Conservation (phyloP, 2,113 vertebrate species). For the Notiomystis cincta region DNA sequence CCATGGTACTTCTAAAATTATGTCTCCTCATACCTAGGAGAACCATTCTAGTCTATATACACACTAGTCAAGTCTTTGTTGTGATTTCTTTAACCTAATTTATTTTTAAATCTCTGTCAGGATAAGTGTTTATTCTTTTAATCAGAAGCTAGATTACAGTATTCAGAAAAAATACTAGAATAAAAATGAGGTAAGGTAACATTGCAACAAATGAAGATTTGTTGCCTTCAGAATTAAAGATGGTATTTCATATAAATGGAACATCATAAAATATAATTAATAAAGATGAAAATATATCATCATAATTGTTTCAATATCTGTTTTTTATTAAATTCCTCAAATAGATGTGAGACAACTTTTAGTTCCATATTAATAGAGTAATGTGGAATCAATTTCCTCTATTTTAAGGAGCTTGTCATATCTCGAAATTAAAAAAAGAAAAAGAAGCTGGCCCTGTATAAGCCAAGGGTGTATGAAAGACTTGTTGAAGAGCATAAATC, state of each 20-base stretch:
- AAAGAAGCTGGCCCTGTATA: not conserved
- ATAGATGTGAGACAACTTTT: not conserved
- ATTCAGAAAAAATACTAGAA: not conserved
- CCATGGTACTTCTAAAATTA: not conserved
- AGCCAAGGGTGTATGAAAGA: not conserved
- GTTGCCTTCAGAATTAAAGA: not conserved
- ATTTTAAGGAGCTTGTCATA: not conserved
- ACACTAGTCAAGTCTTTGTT: not conserved
- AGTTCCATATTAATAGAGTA: not conserved
- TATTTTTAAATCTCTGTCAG: not conserved
- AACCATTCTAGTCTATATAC: not conserved
- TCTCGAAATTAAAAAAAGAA: not conserved
- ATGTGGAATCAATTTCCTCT: not conserved
- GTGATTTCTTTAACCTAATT: not conserved
- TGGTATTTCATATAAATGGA: not conserved
- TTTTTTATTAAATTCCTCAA: not conserved
- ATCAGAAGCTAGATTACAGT: not conserved
- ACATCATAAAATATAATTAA: not conserved
- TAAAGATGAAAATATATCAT: not conserved
- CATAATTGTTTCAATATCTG: not conserved
- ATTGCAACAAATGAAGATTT: not conserved
- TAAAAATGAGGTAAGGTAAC: not conserved
- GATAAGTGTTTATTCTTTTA: not conserved
- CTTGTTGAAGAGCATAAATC: not conserved
- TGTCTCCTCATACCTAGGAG: not conserved